phyloP scores from a whole-genome alignment of 2,797 vertebrate genomes.

The Florisuga fusca region DNA sequence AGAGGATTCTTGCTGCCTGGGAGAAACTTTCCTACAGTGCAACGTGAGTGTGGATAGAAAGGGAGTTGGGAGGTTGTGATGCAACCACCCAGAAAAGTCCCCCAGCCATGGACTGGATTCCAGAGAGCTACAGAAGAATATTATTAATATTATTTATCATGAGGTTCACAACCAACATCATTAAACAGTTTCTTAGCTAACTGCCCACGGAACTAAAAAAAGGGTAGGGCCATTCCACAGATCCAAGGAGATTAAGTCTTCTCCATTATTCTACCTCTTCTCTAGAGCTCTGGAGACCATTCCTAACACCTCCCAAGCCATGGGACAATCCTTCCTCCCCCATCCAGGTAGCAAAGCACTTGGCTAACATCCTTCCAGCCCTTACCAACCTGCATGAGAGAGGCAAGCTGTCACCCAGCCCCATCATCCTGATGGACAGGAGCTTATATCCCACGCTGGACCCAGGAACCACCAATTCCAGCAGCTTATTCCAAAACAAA shows the following conservation, averaged over 20 bases:
- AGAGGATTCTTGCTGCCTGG: neutral
- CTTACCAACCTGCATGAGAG: neutral
- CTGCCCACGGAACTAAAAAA: neutral
- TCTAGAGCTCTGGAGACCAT: neutral
- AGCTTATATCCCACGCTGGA: conserved; percentile 13
- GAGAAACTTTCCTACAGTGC: neutral
- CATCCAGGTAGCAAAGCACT: fast-evolving
- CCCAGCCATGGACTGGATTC: neutral
- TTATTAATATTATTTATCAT: neutral
- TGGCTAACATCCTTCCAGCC: neutral
- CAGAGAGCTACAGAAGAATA: neutral
- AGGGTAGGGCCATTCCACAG: neutral
- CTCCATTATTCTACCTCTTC: neutral
- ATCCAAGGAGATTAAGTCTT: neutral
- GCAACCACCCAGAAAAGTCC: neutral
- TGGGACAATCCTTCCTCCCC: neutral
- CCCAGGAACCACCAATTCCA: conserved; percentile 33
- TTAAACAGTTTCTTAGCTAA: neutral
- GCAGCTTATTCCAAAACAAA: conserved; percentile 59
- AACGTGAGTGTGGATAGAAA: neutral
- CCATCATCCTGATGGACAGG: conserved; percentile 57
- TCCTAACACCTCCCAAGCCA: neutral
- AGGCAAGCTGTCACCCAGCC: conserved; percentile 42
- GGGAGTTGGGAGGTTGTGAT: no score
- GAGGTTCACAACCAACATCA: neutral